Base-by-base conservation (phyloP, 1,140 invertebrate genomes). In the Dendrolimus kikuchii region DNA sequence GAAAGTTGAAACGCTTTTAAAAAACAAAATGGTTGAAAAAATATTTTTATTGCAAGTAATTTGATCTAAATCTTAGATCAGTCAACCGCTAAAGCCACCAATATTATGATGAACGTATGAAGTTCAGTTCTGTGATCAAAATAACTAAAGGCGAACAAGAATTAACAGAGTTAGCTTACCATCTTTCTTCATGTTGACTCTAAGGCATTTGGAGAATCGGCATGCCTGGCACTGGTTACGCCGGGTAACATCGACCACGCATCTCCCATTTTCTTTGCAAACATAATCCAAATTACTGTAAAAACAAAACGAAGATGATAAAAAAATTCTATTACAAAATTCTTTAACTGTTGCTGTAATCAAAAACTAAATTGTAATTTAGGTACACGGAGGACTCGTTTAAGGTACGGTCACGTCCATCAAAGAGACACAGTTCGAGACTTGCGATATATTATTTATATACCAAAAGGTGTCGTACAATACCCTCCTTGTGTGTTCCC, bases 191-290 rank as follows among this genome's bases (percentile, higher is more conserved):
- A 99, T 99, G 74, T 97, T 96, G 53, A 97, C 95, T 66, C 93
- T 89, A 6, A 99, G 89, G 86, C 96, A 98, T 79, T 98, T 98
- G 48, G 92, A 92, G 81, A 98, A 98, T 40, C 97, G 90, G 71
- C 97, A 99, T 0, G 96, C 95, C 82, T 99, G 97, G 74, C 97
- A 99, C 81, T 98, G 97, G 87, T 98, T 99, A 37, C 97, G 84
- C 46, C 96, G 88, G 0, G 94, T 96, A 0, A 98, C 96, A 71
- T 98, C 96, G 2, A 98, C 96, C 1, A 97, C 88, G 73, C 97
- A 98, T 5, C 90, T 89, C 0, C 94, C 94, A 56, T 92, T 93
- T 81, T 98, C 96, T 74, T 99, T 99, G 78, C 97, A 99, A 5
- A 96, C 91, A 82, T 98, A 98, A 72, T 96, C 95, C 68, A 98